phyloP scores from a whole-genome alignment of 1,140 invertebrate genomes.

The Drosophila erecta region DNA sequence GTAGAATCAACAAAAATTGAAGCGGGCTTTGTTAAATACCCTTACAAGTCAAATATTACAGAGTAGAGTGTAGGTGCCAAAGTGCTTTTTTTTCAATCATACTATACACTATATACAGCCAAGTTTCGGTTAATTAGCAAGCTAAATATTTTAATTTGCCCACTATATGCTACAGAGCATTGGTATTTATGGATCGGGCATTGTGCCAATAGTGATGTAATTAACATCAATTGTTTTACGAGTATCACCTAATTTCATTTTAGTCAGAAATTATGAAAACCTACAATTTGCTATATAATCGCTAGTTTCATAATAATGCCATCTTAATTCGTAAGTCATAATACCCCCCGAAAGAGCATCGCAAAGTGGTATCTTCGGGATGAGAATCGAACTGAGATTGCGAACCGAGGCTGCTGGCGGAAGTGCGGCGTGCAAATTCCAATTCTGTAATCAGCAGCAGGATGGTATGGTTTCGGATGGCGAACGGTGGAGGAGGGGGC shows the following conservation, averaged over 20 bases:
- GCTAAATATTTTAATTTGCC: constrained; percentile 20
- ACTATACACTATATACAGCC: too few species aligned
- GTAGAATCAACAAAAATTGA: constrained; percentile 4
- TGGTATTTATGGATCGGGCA: constrained; percentile 1
- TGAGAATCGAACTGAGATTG: constrained; percentile 18
- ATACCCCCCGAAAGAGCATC: constrained; percentile 1
- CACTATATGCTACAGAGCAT: neutral
- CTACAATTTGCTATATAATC: too few species aligned
- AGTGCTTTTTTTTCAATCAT: neutral
- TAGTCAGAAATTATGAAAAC: neutral
- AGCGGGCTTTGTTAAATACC: neutral
- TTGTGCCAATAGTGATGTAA: constrained; percentile 5
- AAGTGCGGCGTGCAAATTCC: constrained; percentile 74
- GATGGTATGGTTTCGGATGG: constrained; percentile 11
- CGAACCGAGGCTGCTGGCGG: constrained; percentile 51
- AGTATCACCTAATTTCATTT: neutral
- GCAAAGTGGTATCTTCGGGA: constrained; percentile 14
- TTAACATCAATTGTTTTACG: neutral
- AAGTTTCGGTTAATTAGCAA: constrained; percentile 13
- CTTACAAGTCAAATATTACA: neutral
- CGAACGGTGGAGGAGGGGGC: constrained; percentile 13
- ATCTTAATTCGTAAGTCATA: too few species aligned
- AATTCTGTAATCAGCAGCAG: constrained; percentile 68
- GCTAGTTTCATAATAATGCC: too few species aligned
- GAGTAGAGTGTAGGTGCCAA: too few species aligned